A percentile compares a stretch with the other conserved stretches of the same genome.
Evolutionary conservation across 2,797 vertebrate genomes (phyloP).

Genomic region (Rhynchotus rufescens): DNA sequence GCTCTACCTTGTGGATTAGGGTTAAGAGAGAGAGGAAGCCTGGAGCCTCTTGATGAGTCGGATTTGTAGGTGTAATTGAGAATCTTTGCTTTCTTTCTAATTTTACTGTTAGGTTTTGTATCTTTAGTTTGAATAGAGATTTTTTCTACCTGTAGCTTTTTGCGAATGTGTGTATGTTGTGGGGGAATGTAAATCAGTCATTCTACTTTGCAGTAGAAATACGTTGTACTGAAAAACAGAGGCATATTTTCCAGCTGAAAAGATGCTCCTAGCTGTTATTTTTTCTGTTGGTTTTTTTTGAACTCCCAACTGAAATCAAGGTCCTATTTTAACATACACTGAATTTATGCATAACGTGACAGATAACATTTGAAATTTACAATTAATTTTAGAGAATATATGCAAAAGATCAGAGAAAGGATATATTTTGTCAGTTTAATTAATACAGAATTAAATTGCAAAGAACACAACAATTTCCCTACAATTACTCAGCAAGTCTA

Average conservation of each 20-base stretch:
- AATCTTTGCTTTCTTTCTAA: background rate
- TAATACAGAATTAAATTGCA: background rate
- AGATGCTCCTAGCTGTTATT: background rate
- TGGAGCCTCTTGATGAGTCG: too few relatives aligned
- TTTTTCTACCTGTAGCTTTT: background rate
- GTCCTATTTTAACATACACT: background rate
- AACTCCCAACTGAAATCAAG: background rate
- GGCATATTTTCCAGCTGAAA: background rate
- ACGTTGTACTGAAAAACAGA: background rate
- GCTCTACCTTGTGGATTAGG: too few relatives aligned
- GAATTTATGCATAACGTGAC: background rate
- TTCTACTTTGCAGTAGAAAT: background rate
- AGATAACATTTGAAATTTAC: background rate
- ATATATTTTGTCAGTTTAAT: background rate
- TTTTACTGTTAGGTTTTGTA: background rate
- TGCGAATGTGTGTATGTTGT: too few relatives aligned
- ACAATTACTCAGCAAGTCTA: background rate
- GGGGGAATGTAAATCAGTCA: background rate
- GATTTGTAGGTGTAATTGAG: too few relatives aligned
- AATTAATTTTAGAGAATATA: background rate
- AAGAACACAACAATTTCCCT: background rate
- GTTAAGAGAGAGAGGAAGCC: too few relatives aligned
- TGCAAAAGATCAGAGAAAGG: background rate
- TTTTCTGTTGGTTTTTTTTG: background rate
- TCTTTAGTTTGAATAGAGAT: background rate